phyloP scores from a whole-genome alignment of 2,113 vertebrate species.

The Arizona elegans region DNA sequence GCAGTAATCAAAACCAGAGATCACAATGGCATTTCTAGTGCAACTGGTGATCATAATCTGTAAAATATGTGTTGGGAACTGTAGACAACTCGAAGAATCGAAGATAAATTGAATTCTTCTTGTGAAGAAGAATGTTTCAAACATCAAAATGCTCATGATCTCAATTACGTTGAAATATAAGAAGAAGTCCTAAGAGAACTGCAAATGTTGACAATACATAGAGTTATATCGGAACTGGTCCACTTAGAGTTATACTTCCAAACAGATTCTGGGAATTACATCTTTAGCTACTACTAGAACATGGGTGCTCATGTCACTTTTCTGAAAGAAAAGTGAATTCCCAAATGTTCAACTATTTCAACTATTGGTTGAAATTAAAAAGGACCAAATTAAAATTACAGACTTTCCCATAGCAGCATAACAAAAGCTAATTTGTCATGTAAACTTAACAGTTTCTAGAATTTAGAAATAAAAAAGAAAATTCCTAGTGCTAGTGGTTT shows the following conservation, averaged over 20 bases:
- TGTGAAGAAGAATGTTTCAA: too few species aligned
- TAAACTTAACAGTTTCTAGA: neutral
- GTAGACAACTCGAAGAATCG: neutral
- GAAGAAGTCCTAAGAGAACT: neutral
- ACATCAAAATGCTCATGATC: neutral
- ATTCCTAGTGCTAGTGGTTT: neutral
- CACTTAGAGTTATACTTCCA: constrained; percentile 7
- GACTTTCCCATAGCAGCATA: neutral
- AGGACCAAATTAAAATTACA: neutral
- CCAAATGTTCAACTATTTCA: neutral
- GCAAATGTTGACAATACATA: neutral
- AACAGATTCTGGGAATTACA: neutral
- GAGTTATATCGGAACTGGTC: neutral
- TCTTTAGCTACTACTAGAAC: neutral
- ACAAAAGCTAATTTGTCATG: neutral
- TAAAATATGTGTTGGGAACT: neutral
- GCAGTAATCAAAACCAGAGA: too few species aligned
- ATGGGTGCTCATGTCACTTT: neutral
- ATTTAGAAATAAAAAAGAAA: neutral
- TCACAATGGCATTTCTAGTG: neutral
- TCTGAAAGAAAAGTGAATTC: neutral
- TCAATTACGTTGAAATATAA: neutral
- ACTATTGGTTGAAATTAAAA: neutral
- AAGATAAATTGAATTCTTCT: neutral
- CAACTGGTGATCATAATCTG: neutral